Base-by-base conservation (phyloP, 37 sponge, comb jelly and placozoan genomes). In the Hormiphora californensis region DNA sequence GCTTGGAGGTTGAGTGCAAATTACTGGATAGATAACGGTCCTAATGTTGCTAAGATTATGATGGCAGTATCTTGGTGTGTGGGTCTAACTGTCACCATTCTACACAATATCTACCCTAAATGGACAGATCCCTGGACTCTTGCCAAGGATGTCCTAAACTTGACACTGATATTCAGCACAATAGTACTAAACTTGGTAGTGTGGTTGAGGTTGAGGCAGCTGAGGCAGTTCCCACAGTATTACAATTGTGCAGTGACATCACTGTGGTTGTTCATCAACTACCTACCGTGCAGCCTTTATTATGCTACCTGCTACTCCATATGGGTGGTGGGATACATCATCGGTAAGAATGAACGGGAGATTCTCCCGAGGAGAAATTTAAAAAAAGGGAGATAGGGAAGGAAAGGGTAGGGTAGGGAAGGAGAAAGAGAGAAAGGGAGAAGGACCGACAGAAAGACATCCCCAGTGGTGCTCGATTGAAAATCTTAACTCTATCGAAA, bases 251-350 rank as follows among this genome's bases (percentile, higher is more conserved):
- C n/a, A n/a, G 2, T 27, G 46, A 73, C 35, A 19, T 43, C 81
- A 40, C 81, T 73, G n/a, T 33, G 40, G 22, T 46, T 73, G 39
- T 73, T 73, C 44, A 25, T 73, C 15, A 73, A 73, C 81, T 73
- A 43, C 44, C 46, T 73, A 23, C 15, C 43, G 25, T 73, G 81
- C 23, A 43, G 43, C 46, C 46, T 46, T 1, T 73, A 73, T 28
- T 73, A 43, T 33, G 43, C 81, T 40, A 12, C 44, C 44, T 73
- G 81, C 44, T 73, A 73, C 46, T n/a, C n/a, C n/a, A n/a, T n/a
- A n/a, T n/a, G n/a, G n/a, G n/a, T n/a, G n/a, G n/a, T n/a, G n/a
- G n/a, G n/a, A n/a, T n/a, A n/a, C n/a, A n/a, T n/a, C n/a, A n/a
- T n/a, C n/a, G n/a, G n/a, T n/a, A n/a, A n/a, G n/a, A n/a, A n/a